Base-by-base conservation (phyloP, 1,140 invertebrate genomes). In the Hylaeus anthracinus region DNA sequence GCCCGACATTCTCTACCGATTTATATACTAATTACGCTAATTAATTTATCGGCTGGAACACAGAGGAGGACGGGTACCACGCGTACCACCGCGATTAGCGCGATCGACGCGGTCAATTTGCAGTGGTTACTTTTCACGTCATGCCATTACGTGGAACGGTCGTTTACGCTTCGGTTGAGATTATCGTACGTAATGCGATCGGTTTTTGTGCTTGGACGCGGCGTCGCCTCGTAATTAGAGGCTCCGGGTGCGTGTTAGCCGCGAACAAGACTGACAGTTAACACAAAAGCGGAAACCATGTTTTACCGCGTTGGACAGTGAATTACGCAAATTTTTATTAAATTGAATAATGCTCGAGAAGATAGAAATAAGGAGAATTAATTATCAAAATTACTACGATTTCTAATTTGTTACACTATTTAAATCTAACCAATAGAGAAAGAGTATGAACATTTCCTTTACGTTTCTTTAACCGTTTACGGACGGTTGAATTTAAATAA, bases 1-100 rank as follows among this genome's bases (percentile, higher is more conserved):
- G 69, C 51, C 9, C n/a, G 43, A 66, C 85, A 86, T 87, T 86
- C 85, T 53, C 73, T 55, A 80, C 76, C 82, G 86, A 90, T 90
- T 91, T 90, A 90, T 84, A 43, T 84, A 78, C 86, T 90, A 90
- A 90, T 90, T 90, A 90, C 86, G 76, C 65, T 90, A 90, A 90
- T 90, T 90, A 89, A 89, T 90, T 90, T 86, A 88, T 90, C 82
- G 58, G 58, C 70, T n/a, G 41, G 51, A 5, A 15, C 2, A 26
- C 26, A 26, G 6, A 48, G 45, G 37, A 37, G 37, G 12, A 10
- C n/a, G n/a, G 26, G n/a, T n/a, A n/a, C 26, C 5, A 26, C n/a
- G 12, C 51, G 41, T 2, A 9, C 43, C 15, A 3, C 65, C n/a
- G 65, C 74, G 74, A 76, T 76, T 67, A 69, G 45, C 43, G 5